These are phyloP conservation scores for Parnassius glacialis DNA, from an alignment of 2,888 invertebrate genomes.

Conservation along the genomic window DNA sequence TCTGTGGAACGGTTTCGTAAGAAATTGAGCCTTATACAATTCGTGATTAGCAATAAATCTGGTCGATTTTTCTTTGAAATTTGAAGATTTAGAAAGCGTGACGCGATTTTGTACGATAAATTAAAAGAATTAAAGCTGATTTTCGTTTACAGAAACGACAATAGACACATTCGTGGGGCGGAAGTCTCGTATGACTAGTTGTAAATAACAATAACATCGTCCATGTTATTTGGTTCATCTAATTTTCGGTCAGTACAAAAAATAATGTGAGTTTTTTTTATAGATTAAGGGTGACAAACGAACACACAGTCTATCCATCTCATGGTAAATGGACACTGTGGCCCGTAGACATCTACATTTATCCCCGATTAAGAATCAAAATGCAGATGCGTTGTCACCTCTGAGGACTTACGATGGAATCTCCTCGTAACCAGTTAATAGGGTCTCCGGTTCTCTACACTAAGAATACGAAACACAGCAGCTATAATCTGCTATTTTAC, in stretches of 20 bases:
- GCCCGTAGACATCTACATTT: too few relatives aligned
- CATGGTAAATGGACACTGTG: too few relatives aligned
- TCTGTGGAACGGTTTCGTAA: neutral
- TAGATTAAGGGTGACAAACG: too few relatives aligned
- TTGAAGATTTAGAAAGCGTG: neutral
- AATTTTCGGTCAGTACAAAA: neutral
- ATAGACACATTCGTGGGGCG: constrained; percentile 2
- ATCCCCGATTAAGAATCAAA: too few relatives aligned
- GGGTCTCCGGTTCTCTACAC: too few relatives aligned
- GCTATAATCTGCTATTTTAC: too few relatives aligned
- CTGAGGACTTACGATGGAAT: too few relatives aligned
- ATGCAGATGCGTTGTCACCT: too few relatives aligned
- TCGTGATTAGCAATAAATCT: neutral
- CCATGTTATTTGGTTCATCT: neutral
- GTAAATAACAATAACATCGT: constrained; percentile 7
- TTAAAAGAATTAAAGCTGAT: neutral
- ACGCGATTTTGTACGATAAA: too few relatives aligned
- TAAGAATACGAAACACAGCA: too few relatives aligned
- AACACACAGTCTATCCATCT: too few relatives aligned
- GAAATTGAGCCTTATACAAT: constrained; percentile 15
- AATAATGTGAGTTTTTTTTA: neutral
- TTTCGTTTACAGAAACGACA: neutral
- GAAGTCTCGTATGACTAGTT: constrained; percentile 13
- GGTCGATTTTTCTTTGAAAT: constrained; percentile 4
- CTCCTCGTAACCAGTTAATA: too few relatives aligned